Evolutionary conservation across 1,140 invertebrate species (phyloP).

Genomic region (Zophobas atratus): DNA sequence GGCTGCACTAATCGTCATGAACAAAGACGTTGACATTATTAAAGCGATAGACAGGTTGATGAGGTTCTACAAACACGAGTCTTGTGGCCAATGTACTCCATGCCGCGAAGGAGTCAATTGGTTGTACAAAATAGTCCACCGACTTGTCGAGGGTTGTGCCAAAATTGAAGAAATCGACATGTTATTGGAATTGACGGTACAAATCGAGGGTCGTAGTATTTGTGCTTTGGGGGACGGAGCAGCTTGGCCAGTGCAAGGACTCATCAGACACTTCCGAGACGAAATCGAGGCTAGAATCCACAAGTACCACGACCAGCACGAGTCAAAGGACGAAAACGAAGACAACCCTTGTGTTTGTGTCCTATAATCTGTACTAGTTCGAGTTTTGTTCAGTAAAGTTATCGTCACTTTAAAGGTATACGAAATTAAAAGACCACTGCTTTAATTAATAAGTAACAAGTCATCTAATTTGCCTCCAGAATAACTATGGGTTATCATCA

Average conservation of each 20-base stretch:
- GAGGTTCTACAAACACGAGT: constrained; percentile 99
- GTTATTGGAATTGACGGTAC: constrained; percentile 99
- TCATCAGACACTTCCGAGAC: constrained; percentile 98
- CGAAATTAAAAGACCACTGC: too few relatives aligned
- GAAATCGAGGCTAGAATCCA: constrained; percentile 90
- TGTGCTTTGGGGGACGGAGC: constrained; percentile 99
- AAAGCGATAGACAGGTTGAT: constrained; percentile 97
- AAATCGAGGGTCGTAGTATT: constrained; percentile 99
- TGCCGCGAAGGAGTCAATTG: constrained; percentile 97
- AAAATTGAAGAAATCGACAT: constrained; percentile 97
- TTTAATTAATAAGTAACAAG: too few relatives aligned
- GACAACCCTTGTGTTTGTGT: too few relatives aligned
- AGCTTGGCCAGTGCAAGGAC: constrained; percentile 99
- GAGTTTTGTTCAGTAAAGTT: too few relatives aligned
- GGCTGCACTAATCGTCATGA: constrained; percentile 99
- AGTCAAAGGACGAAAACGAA: too few relatives aligned
- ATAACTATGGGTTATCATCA: too few relatives aligned
- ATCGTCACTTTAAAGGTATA: too few relatives aligned
- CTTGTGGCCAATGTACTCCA: constrained; percentile 99
- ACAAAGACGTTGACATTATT: constrained; percentile 97
- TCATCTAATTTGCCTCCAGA: too few relatives aligned
- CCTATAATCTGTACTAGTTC: too few relatives aligned
- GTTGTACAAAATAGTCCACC: constrained; percentile 98
- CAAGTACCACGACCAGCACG: constrained; percentile 65
- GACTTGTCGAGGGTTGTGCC: constrained; percentile 94